Evolutionary conservation across 2,113 vertebrate species (phyloP).

Genomic region (Tupaia chinensis): DNA sequence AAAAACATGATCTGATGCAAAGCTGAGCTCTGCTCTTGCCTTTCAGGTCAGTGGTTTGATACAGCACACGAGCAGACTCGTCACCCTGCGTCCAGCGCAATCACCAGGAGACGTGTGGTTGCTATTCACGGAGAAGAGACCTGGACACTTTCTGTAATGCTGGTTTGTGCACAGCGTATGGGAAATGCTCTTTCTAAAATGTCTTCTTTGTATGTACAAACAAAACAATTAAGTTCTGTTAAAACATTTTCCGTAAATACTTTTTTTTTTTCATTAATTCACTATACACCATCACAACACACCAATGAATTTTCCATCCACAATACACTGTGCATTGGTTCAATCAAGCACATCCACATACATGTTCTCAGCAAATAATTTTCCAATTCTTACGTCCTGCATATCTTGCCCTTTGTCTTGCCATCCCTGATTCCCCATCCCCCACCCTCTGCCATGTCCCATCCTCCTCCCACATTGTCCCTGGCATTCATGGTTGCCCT

Average conservation of each 20-base stretch:
- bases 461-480: too few relatives aligned
- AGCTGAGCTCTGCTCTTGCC: constrained; percentile 13
- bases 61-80: background rate
- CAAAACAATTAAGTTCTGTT: background rate
- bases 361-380: too few relatives aligned
- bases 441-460: too few relatives aligned
- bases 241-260: background rate
- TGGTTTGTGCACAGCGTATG: background rate
- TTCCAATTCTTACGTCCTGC: too few relatives aligned
- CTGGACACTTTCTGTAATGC: constrained; percentile 19
- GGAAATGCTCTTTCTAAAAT: background rate
- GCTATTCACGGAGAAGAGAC: background rate
- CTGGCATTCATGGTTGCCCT: too few relatives aligned
- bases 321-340: too few relatives aligned
- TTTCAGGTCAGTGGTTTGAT: constrained; percentile 64
- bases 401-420: too few relatives aligned
- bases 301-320: too few relatives aligned
- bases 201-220: constrained; percentile 7
- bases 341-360: too few relatives aligned
- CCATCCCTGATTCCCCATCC: too few relatives aligned
- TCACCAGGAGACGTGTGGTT: background rate
- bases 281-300: too few relatives aligned
- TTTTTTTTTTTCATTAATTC: background rate
- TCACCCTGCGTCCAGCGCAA: background rate
- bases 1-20: constrained; percentile 63